Base-by-base conservation (phyloP, 2,888 invertebrate species). In the Mesorhabditis sp. region DNA sequence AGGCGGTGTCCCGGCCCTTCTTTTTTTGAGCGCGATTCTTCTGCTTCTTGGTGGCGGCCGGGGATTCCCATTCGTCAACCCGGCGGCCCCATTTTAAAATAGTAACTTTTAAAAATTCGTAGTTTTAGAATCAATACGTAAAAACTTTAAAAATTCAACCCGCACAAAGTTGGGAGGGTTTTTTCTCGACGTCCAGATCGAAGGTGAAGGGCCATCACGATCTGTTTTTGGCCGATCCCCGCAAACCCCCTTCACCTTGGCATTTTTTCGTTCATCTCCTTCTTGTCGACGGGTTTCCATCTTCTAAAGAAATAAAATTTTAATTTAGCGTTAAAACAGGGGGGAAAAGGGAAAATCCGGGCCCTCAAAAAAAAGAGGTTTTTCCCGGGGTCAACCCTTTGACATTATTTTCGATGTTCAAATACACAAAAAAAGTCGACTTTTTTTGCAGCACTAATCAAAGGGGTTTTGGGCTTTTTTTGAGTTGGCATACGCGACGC, bases 161-260 rank as follows among this genome's bases (percentile, higher is more conserved):
- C 81, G 87, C 87, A 71, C 86, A 78, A 78, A 87, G 87, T 13
- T 87, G 87, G 69, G 87, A 86, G 71, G 88, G 87, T 50, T 87
- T 50, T 87, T 82, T 84, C 67, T 86, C 86, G 15, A 88, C 87
- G 76, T 87, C 86, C 76, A 88, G 83, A 71, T 88, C 88, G 78
- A 86, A 87, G 73, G 81, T 88, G 87, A 63, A 88, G 84, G 43
- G 87, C 88, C 69, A 88, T 80, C 44, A 87, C 82, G 63, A 88
- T 87, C 75, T 87, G 87, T 78, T 87, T 86, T 78, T 84, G 86
- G 75, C 85, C 86, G 69, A 82, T 84, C 5, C 85, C 85, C 77
- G 80, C 83, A 85, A 4, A 87, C 86, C 73, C 88, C 87, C 67
- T 87, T 83, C 10, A 88, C 87, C 45, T 80, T 77, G 58, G 79